These are phyloP conservation scores for Xiphophorus couchianus DNA, from an alignment of 2,113 vertebrate genomes.

Conservation along the genomic window DNA sequence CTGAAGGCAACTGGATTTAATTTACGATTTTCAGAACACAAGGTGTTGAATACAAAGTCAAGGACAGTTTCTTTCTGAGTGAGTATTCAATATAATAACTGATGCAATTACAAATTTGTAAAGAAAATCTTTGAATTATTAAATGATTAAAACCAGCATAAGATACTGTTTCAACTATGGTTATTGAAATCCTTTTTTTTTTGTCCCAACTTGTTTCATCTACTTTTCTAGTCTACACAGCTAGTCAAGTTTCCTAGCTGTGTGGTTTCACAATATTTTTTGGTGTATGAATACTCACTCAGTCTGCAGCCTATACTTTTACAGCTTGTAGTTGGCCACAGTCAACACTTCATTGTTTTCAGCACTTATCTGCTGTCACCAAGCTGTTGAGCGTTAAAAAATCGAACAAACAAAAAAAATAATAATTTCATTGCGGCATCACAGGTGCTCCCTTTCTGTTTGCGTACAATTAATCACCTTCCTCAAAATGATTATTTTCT, in stretches of 20 bases:
- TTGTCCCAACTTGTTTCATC: background rate
- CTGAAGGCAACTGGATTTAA: background rate
- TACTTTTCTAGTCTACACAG: background rate
- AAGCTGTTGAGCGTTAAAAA: conserved; percentile 3
- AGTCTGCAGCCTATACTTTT: conserved; percentile 2
- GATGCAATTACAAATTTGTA: too few relatives aligned
- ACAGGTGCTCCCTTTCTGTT: conserved; percentile 33
- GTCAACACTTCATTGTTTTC: conserved; percentile 17
- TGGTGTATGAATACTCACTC: background rate
- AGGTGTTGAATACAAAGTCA: too few relatives aligned
- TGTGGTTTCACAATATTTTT: background rate
- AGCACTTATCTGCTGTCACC: conserved; percentile 22
- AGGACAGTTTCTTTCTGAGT: too few relatives aligned
- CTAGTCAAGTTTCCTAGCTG: background rate
- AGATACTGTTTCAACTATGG: background rate
- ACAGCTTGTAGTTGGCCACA: background rate
- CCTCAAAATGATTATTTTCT: conserved; percentile 26
- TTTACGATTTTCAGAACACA: background rate
- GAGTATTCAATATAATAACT: too few relatives aligned
- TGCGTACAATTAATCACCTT: conserved; percentile 33
- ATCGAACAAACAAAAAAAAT: background rate
- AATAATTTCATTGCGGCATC: conserved; percentile 25
- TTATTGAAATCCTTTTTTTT: background rate
- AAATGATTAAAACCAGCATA: background rate
- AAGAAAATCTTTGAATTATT: background rate